Evolutionary conservation across 2,797 vertebrate genomes (phyloP).

Genomic region (Naso thynnoides): DNA sequence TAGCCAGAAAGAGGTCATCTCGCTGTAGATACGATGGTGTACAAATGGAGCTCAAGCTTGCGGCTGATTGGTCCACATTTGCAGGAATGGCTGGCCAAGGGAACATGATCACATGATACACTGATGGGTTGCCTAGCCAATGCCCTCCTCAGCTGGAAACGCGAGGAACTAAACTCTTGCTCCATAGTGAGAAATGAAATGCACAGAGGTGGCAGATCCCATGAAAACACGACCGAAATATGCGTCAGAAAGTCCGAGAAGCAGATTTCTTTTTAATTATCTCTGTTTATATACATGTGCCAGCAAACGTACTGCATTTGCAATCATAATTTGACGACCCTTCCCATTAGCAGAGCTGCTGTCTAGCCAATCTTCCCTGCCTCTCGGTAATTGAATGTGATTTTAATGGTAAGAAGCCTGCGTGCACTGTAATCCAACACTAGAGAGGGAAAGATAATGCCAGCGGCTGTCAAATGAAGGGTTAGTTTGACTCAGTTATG

Average conservation of each 20-base stretch:
- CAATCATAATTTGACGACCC: constrained; percentile 69
- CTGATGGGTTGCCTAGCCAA: constrained; percentile 24
- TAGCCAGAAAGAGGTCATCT: constrained; percentile 61
- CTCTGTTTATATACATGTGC: constrained; percentile 50
- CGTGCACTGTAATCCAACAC: constrained; percentile 77
- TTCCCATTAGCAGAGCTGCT: constrained; percentile 72
- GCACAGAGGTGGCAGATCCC: constrained; percentile 51
- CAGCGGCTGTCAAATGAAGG: constrained; percentile 45
- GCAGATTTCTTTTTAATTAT: constrained; percentile 39
- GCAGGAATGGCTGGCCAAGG: constrained; percentile 15
- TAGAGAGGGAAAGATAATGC: constrained; percentile 50
- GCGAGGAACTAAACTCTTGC: constrained; percentile 12
- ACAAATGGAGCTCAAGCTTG: constrained; percentile 43
- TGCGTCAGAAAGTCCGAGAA: constrained; percentile 37
- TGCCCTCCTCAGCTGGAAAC: constrained; percentile 17
- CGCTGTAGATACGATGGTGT: constrained; percentile 40
- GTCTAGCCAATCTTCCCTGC: constrained; percentile 63
- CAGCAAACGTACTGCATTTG: constrained; percentile 51
- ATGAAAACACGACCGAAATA: constrained; percentile 64
- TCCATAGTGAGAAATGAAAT: constrained; percentile 38
- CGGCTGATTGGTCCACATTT: constrained; percentile 19
- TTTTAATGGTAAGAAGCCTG: constrained; percentile 78
- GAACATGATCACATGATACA: constrained; percentile 47
- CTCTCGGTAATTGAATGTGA: constrained; percentile 81
- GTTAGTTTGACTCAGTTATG: constrained; percentile 29